Conservation (phyloP, 2,113 vertebrate species). For the Antechinus stuartii region DNA sequence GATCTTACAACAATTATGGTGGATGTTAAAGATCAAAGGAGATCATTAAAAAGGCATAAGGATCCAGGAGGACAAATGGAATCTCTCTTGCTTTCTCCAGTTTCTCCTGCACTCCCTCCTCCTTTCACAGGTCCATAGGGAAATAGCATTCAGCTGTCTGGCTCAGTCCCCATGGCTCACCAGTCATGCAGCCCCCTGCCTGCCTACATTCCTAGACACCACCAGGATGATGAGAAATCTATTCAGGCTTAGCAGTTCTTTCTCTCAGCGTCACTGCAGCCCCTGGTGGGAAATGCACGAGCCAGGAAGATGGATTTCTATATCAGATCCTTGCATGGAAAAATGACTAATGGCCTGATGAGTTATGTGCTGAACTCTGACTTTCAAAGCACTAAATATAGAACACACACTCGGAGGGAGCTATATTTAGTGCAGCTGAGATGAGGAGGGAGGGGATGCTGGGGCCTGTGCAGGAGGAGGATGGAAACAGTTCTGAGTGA, state of each 20-base stretch:
- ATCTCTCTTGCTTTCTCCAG: background rate
- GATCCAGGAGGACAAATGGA: background rate
- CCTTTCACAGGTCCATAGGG: background rate
- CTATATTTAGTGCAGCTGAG: conserved; percentile 80
- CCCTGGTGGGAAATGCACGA: conserved; percentile 37
- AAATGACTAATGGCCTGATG: conserved; percentile 64
- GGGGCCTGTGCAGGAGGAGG: conserved; percentile 42
- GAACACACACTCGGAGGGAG: conserved; percentile 70
- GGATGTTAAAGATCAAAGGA: background rate
- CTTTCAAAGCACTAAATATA: conserved; percentile 80
- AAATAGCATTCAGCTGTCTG: background rate
- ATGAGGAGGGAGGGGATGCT: conserved; percentile 66
- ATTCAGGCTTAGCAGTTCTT: background rate
- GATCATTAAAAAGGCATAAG: background rate
- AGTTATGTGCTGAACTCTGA: conserved; percentile 70
- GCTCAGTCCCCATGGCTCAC: background rate
- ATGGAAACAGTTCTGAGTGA: conserved; percentile 56
- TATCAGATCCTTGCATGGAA: conserved; percentile 62
- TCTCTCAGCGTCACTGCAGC: background rate
- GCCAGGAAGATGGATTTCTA: conserved; percentile 44
- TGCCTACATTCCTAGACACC: background rate
- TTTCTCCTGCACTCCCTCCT: background rate
- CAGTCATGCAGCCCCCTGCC: conserved; percentile 13
- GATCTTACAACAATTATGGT: background rate
- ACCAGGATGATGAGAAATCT: background rate